Evolutionary conservation across 2,888 invertebrate genomes (phyloP).

Genomic region (Ptycholaimellus sp.): DNA sequence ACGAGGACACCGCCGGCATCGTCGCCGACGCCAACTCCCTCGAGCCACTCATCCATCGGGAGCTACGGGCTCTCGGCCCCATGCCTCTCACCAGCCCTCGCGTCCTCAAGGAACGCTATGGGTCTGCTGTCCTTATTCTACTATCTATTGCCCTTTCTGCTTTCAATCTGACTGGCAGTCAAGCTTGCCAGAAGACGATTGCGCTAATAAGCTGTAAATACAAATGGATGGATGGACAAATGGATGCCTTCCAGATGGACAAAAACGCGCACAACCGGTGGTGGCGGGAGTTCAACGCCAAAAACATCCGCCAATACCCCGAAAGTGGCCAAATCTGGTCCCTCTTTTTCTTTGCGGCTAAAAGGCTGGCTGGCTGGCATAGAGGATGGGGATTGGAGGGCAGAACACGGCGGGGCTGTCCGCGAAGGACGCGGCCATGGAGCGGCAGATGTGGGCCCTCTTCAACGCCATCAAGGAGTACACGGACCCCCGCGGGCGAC

Average conservation of each 20-base stretch:
- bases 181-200: too few relatives aligned
- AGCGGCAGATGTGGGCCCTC: constrained; percentile 48
- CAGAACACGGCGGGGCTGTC: constrained; percentile 23
- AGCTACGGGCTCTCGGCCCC: constrained; percentile 43
- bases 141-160: background rate
- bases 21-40: constrained; percentile 54
- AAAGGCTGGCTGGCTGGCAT: background rate
- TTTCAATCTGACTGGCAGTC: too few relatives aligned
- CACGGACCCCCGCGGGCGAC: constrained; percentile 58
- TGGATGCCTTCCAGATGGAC: background rate
- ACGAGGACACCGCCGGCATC: constrained; percentile 71
- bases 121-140: background rate
- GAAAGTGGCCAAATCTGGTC: constrained; percentile 2
- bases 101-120: too few relatives aligned
- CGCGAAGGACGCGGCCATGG: constrained; percentile 40
- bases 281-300: background rate
- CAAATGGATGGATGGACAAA: too few relatives aligned
- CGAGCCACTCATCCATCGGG: constrained; percentile 57
- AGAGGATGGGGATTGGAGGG: constrained; percentile 7
- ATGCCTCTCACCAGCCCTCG: too few relatives aligned
- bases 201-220: too few relatives aligned
- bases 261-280: background rate
- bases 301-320: background rate
- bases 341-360: background rate
- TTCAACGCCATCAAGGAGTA: constrained; percentile 71